Base-by-base conservation (phyloP, 2,113 vertebrate genomes). In the Apeltes quadracus region DNA sequence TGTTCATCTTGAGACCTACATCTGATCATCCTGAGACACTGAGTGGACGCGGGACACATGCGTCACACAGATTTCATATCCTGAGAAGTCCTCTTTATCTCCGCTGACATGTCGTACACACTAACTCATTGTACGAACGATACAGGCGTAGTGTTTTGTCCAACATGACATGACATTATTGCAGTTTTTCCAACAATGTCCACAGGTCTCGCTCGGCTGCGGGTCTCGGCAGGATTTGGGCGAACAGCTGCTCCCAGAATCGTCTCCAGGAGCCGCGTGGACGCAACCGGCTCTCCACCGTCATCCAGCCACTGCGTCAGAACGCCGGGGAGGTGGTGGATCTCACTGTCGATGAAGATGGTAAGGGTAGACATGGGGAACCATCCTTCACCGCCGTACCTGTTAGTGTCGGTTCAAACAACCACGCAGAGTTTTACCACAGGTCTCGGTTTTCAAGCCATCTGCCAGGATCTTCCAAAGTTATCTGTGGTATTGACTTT, bases 271-370 rank as follows among this genome's bases (percentile, higher is more conserved):
- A 99, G 64, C 92, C 93, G 27, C 93, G 97, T 2, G 95, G 90
- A 84, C 96, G 97, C 66, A 97, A 95, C 85, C 83, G 98, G 27
- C 85, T 98, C 76, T 98, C 96, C 87, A 99, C 97, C 0, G 97
- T 99, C 87, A 99, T 99, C 84, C 98, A 99, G 83, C 98, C 98
- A 0, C 91, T 99, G 75, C 93, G 97, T 58, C 98, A 97, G 92
- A 98, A 87, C 7, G 93, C 96, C 2, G 96, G 96, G 0, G 98
- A 99, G 91, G 97, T 99, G 32, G 98, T 99, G 87, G 98, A 99
- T 87, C 96, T 99, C 82, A 99, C 98, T 0, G 96, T 99, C 54
- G 98, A 99, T 83, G 98, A 99, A 90, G 98, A 98, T 71, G 98
- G 98, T 99, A 88, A 90, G 93, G 67, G 55, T 18, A 12, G 44